Evolutionary conservation across 2,113 vertebrate species (phyloP).

Genomic region (Acrocephalus kingi): DNA sequence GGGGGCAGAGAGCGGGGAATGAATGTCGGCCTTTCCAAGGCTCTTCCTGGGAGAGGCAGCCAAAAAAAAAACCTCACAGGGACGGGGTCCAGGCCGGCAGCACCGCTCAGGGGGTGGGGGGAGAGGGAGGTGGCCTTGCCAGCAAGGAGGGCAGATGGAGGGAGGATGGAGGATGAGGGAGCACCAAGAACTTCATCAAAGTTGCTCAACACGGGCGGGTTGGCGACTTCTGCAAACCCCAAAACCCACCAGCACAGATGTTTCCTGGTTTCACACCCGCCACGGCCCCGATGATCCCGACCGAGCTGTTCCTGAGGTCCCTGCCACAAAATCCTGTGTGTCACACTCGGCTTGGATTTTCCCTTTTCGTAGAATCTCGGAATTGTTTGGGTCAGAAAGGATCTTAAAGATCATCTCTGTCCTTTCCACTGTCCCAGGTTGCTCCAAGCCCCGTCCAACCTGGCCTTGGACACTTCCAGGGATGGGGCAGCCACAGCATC

Average conservation of each 20-base stretch:
- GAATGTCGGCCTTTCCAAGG: not conserved
- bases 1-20: slow-evolving; percentile 9
- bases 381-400: not conserved
- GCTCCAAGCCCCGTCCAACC: accelerated
- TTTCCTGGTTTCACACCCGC: slow-evolving; percentile 2
- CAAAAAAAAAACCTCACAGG: not conserved
- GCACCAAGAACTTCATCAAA: not conserved
- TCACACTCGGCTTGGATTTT: accelerated
- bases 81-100: not conserved
- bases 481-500: not conserved
- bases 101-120: accelerated
- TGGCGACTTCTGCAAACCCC: not conserved
- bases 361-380: not conserved
- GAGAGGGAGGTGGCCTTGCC: not conserved
- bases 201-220: not conserved
- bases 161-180: not conserved
- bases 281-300: accelerated
- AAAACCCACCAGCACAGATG: not conserved
- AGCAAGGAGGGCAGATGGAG: not conserved
- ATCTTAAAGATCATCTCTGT: not conserved
- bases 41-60: not conserved
- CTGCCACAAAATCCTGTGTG: not conserved
- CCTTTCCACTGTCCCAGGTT: accelerated
- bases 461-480: not conserved
- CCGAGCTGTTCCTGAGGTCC: not conserved